Evolutionary conservation across 2,797 vertebrate genomes (phyloP).

Genomic region (Tokudaia tokunoshimensis): DNA sequence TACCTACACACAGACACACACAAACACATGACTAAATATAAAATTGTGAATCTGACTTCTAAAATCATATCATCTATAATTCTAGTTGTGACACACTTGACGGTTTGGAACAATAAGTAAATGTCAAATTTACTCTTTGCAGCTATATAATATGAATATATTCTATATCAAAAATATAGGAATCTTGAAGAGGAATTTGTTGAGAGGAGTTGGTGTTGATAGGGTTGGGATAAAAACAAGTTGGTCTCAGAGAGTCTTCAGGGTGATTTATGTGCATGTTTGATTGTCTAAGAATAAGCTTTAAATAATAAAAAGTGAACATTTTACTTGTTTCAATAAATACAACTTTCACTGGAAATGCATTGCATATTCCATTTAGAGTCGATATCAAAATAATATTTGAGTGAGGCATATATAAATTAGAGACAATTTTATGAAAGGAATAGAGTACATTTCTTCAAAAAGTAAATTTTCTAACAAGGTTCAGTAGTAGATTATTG

Average conservation of each 20-base stretch:
- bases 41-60: background rate
- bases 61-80: background rate
- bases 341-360: slow-evolving; percentile 56
- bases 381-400: slow-evolving; percentile 74
- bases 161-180: background rate
- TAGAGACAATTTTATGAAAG: slow-evolving; percentile 84
- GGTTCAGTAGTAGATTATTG: slow-evolving; percentile 85
- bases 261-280: background rate
- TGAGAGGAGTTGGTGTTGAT: background rate
- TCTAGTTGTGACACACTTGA: background rate
- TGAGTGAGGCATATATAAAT: slow-evolving; percentile 75
- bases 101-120: background rate
- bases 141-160: background rate
- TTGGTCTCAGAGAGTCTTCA: background rate
- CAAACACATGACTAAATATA: background rate
- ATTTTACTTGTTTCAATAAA: slow-evolving; percentile 69
- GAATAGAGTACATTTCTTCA: slow-evolving; percentile 79
- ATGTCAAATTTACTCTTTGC: slow-evolving; percentile 33
- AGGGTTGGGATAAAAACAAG: background rate
- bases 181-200: background rate
- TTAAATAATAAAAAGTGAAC: background rate
- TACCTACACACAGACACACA: background rate
- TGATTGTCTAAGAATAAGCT: background rate
- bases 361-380: slow-evolving; percentile 63
- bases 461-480: slow-evolving; percentile 82